A percentile compares a stretch with the other conserved stretches of the same genome.
Conservation (phyloP, 2,888 invertebrate species). For the Oeneis ivallda region DNA sequence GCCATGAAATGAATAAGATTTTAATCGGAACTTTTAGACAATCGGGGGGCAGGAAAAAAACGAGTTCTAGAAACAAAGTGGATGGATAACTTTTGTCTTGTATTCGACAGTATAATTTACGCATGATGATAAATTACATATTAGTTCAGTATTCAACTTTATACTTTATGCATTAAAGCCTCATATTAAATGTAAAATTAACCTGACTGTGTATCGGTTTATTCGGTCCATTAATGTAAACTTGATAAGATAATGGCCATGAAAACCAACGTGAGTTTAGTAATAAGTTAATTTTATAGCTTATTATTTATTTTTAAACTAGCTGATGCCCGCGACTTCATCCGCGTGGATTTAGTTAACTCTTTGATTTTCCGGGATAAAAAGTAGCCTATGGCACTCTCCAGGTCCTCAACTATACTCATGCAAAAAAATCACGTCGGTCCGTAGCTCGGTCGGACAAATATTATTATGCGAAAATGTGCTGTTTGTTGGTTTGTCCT, state of each 20-base stretch:
- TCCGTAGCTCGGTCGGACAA: no score
- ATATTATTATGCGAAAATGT: no score
- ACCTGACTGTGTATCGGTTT: constrained; percentile 13
- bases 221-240: constrained; percentile 20
- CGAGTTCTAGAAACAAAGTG: constrained; percentile 30
- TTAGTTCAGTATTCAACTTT: constrained; percentile 5
- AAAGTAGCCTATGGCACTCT: no score
- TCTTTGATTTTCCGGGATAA: no score
- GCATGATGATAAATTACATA: neutral
- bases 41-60: constrained; percentile 28
- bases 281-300: constrained; percentile 13
- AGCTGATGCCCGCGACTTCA: no score
- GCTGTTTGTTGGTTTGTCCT: no score
- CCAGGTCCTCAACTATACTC: no score
- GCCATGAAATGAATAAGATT: no score
- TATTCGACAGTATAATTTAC: constrained; percentile 25
- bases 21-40: no score
- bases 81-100: constrained; percentile 25
- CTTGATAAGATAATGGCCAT: constrained; percentile 30
- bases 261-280: constrained; percentile 27
- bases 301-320: no score
- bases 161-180: neutral
- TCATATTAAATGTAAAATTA: constrained; percentile 13
- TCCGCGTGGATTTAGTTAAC: no score
- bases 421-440: no score